Evolutionary conservation across 2,113 vertebrate species (phyloP), one percentile per base, ranked within the genome.

Genomic region (Spea bombifrons): DNA sequence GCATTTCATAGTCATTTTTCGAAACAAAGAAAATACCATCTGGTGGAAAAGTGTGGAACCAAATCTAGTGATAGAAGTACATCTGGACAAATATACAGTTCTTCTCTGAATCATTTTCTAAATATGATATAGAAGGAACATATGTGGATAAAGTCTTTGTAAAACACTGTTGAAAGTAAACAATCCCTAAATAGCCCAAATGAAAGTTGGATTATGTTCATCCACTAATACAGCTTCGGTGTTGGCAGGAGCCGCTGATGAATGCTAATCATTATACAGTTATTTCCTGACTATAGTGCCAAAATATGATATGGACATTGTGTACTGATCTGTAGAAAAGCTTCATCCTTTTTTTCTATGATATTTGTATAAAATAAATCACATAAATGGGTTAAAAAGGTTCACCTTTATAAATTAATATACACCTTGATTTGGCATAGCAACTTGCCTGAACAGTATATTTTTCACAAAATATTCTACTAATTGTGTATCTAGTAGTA

Each of bases 261-360:
- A 68, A 69, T 70, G 66, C 57, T 70, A 50, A 77, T 77, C 75
- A 77, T 77, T 77, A 76, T 53, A 45, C 46, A 76, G 66, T 55
- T 63, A 77, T 77, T 77, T 77, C 65, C 66, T 77, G 45, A 43
- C 45, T n/a, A 59, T 44, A 63, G 30, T 43, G 75, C 75, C 53
- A 77, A 77, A 4, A 55, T 63, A 63, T 63, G 53, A 77, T 69
- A 47, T 69, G 66, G n/a, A 69, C 66, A 61, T 61, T 61, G 13
- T 76, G 66, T 70, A 76, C 66, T 43, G 7, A 8, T 61, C 45
- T 48, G 43, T 8, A 76, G 8, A 3, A 12, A 53, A 53, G 50
- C 3, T 8, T 53, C 10, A 8, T 53, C 7, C 50, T 53, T 53
- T 53, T 53, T 53, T 53, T 7, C 50, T 53, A 7, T 2, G 50